Evolutionary conservation across 2,888 invertebrate genomes (phyloP).

Genomic region (Koerneria pararmatus): DNA sequence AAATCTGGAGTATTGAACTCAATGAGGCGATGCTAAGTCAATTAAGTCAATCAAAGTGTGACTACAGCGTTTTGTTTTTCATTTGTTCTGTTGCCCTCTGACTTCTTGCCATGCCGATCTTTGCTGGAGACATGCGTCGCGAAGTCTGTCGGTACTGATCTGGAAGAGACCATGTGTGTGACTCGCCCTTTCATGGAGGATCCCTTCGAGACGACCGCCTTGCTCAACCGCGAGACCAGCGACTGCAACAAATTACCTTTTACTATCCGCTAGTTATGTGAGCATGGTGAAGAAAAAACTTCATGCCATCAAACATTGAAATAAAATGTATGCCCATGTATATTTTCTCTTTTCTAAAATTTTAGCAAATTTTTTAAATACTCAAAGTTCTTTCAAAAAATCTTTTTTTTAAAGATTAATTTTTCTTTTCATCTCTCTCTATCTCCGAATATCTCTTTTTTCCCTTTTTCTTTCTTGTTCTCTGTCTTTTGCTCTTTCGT

Average conservation of each 20-base stretch:
- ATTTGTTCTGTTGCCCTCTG: no score
- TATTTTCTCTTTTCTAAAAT: not conserved
- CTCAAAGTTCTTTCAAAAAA: no score
- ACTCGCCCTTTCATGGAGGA: constrained; percentile 16
- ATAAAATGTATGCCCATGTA: not conserved
- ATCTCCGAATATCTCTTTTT: not conserved
- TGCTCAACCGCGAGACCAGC: constrained; percentile 23
- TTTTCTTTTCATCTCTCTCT: not conserved
- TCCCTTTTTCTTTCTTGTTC: no score
- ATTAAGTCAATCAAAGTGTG: no score
- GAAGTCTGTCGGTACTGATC: constrained; percentile 14
- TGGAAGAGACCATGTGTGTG: constrained; percentile 19
- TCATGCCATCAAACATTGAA: not conserved
- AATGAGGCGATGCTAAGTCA: no score
- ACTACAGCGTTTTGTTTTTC: no score
- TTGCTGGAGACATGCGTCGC: constrained; percentile 18
- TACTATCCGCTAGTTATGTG: no score
- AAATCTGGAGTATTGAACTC: no score
- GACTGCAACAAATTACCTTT: constrained; percentile 13
- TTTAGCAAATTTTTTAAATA: not conserved
- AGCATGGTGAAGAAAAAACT: no score
- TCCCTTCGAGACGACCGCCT: constrained; percentile 19
- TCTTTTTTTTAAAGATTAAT: no score
- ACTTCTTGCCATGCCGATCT: constrained; percentile 27
- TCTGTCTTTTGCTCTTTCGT: no score